phyloP scores from a whole-genome alignment of 2,888 invertebrate genomes.

The Callinectes sapidus region DNA sequence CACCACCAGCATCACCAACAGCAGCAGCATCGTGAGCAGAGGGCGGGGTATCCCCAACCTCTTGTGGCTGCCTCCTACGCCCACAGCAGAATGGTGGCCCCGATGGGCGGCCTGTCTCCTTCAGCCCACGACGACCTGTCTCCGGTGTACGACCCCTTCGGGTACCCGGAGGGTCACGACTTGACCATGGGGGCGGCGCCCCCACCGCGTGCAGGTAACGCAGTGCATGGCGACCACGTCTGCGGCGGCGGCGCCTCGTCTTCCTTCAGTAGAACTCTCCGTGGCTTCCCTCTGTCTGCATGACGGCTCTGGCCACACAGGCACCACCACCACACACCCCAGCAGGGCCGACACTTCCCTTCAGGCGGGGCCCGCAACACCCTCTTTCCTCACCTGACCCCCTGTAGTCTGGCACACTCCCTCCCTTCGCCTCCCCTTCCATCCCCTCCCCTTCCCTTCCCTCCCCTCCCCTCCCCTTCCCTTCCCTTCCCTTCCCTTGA shows the following conservation, averaged over 20 bases:
- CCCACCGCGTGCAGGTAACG: slow-evolving; percentile 43
- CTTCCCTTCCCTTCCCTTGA: not conserved
- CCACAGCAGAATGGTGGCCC: not conserved
- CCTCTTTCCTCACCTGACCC: not conserved
- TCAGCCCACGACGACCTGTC: slow-evolving; percentile 40
- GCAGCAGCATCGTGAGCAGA: slow-evolving; percentile 1
- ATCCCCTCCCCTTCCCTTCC: not conserved
- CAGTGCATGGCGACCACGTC: slow-evolving; percentile 37
- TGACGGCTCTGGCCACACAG: slow-evolving; percentile 6
- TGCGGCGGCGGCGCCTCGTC: slow-evolving; percentile 18
- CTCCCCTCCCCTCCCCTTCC: not conserved
- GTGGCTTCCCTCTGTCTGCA: slow-evolving; percentile 32
- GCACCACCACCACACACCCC: slow-evolving; percentile 37
- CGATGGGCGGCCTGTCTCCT: not conserved
- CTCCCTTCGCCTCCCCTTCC: not conserved
- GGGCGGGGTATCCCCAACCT: not conserved
- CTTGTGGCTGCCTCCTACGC: not conserved
- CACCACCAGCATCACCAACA: not conserved
- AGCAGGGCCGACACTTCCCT: not conserved
- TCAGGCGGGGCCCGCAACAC: not conserved
- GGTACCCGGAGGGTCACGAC: slow-evolving; percentile 51
- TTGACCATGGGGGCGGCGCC: slow-evolving; percentile 53
- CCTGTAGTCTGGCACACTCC: not conserved
- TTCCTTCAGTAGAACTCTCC: slow-evolving; percentile 31
- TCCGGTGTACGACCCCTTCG: slow-evolving; percentile 46